Evolutionary conservation across 2,113 vertebrate species (phyloP), one percentile per base, ranked within the genome.

Genomic region (Corythaixoides concolor): DNA sequence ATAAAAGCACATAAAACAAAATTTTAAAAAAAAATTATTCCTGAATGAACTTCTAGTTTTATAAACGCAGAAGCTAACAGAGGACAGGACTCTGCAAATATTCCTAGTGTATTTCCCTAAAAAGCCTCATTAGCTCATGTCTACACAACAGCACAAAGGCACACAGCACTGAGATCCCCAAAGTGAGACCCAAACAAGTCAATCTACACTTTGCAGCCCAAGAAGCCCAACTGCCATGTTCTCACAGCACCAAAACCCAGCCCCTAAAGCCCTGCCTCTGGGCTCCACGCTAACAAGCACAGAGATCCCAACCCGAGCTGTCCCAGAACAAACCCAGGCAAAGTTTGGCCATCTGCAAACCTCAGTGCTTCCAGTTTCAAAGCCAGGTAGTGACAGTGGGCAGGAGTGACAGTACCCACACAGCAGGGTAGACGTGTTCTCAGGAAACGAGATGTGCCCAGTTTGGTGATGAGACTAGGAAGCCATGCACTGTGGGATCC

Each of bases 341-440:
- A 53, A 50, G 4, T 3, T 56, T 64, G 73, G 28, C 16, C 8
- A 6, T 6, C 13, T 11, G 43, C 23, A 76, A 45, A 53, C 37
- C 33, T 79, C 50, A 64, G 37, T 0, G 0, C 24, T 60, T 50
- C 45, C 13, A 35, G 6, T 47, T 82, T 72, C 19, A 77, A 77
- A 59, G 9, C 24, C 1, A 2, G 39, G n/a, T n/a, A n/a, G n/a
- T n/a, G n/a, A n/a, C n/a, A n/a, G n/a, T 3, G 5, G 18, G 18
- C 37, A 53, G 15, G 77, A 66, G 33, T 3, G 24, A 32, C 14
- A 56, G 33, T 12, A 11, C 11, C 77, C 23, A 50, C 9, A 30
- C 16, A 43, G n/a, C 0, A 1, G 7, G 11, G 33, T 4, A 64
- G 33, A 64, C 4, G 11, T 0, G 0, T 37, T 55, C 53, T 60